phyloP scores from a whole-genome alignment of 35 echinoderm and acorn worm species.

The Heliocidaris erythrogramma region DNA sequence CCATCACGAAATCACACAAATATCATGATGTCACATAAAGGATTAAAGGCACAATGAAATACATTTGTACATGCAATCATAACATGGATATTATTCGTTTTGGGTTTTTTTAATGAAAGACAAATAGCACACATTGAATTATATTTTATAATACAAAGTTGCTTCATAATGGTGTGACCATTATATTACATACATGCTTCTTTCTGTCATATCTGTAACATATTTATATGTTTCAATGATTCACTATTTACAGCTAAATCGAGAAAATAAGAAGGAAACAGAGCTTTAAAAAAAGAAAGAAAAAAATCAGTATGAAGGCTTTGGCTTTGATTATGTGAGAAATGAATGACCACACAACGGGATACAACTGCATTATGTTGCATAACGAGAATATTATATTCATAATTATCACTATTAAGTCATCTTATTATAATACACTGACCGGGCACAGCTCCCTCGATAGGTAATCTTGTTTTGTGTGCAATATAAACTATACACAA shows the following conservation, averaged over 20 bases:
- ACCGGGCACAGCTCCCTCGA: not conserved
- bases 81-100: not conserved
- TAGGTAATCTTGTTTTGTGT: not conserved
- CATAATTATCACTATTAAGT: not conserved
- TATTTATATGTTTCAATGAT: not conserved
- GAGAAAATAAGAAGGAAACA: not conserved
- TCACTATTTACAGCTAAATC: not conserved
- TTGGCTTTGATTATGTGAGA: not conserved
- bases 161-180: not conserved
- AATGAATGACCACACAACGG: not conserved
- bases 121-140: not conserved
- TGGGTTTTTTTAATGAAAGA: not conserved
- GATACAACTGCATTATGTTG: not conserved
- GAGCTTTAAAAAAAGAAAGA: not conserved
- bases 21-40: not conserved
- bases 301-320: not conserved
- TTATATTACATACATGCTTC: not conserved
- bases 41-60: not conserved
- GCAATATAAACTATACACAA: not conserved
- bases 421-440: not conserved
- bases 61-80: not conserved
- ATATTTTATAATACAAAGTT: not conserved
- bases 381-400: not conserved
- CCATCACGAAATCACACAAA: not conserved
- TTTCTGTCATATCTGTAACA: not conserved